These are phyloP conservation scores for Itoplectis maculator DNA, from an alignment of 2,888 invertebrate species.

Conservation along the genomic window DNA sequence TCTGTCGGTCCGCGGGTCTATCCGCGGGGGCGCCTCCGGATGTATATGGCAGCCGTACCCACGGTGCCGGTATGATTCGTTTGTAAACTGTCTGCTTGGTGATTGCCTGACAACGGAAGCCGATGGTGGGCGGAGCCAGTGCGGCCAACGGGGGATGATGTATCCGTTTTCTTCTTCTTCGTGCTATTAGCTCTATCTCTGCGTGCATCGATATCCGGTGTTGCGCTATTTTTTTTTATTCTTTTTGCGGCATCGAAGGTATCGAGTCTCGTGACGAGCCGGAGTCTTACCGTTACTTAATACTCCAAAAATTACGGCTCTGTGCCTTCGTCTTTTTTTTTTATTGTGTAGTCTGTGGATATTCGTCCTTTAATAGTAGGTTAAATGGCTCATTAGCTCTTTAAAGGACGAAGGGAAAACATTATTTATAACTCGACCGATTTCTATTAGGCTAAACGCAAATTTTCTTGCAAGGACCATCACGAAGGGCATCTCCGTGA, in stretches of 20 bases:
- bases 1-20: conserved; percentile 35
- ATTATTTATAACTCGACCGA: too few relatives aligned
- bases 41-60: conserved; percentile 55
- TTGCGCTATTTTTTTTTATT: conserved; percentile 15
- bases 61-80: conserved; percentile 61
- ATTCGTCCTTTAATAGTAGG: too few relatives aligned
- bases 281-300: background rate
- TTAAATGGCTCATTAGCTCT: background rate
- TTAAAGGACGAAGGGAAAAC: background rate
- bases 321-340: background rate
- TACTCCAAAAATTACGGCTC: too few relatives aligned
- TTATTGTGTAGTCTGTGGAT: background rate
- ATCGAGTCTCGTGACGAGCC: background rate
- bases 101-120: conserved; percentile 79
- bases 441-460: too few relatives aligned
- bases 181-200: conserved; percentile 30
- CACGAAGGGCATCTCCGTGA: too few relatives aligned
- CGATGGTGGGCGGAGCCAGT: conserved; percentile 76
- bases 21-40: conserved; percentile 21
- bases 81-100: conserved; percentile 61
- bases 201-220: conserved; percentile 43
- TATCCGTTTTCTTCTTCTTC: conserved; percentile 60
- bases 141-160: conserved; percentile 57
- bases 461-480: too few relatives aligned
- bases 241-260: background rate